Base-by-base conservation (phyloP, 1,140 invertebrate genomes). In the Lepidurus arcticus region DNA sequence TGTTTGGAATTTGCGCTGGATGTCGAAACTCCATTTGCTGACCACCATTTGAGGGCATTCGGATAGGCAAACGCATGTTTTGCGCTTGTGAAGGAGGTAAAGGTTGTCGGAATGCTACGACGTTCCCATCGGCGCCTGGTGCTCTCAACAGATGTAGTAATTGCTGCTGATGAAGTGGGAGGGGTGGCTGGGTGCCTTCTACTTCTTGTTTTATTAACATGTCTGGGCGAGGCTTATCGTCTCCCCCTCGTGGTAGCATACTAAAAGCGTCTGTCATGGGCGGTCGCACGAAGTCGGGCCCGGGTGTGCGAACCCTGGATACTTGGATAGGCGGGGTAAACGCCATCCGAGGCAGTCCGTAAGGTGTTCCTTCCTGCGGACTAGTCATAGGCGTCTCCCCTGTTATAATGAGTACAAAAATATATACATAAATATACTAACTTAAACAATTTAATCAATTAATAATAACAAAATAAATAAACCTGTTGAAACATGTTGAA, bases 371-470 rank as follows among this genome's bases (percentile, higher is more conserved):
- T 9, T 78, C 47, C n/a, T 73, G 82, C 80, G 89, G 88, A n/a
- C 87, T 84, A 26, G 86, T 84, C 76, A 89, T 81, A 80, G 85
- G 76, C 65, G 77, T 10, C 78, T 78, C 79, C 78, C 84, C 82
- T 80, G 83, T 65, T 9, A 7, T 65, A 65, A 13, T 65, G 6
- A 65, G n/a, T 1, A 21, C 1, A 10, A 47, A 47, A 47, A 47
- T 16, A 47, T 0, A 65, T 21, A 16, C 16, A 16, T 16, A 65
- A 3, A 11, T 1, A 21, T 65, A 65, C 53, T 21, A 11, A 65
- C 9, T 1, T 7, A 13, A 21, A 9, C 6, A 16, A 9, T 65
- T 13, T 13, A 9, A 65, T n/a, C 6, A 65, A 65, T 6, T 6
- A 1, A 65, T 7, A 16, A 4, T 4, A 65, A 65, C 53, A 4